These are phyloP conservation scores for Aelia acuminata DNA, from an alignment of 2,888 invertebrate species.

Conservation along the genomic window DNA sequence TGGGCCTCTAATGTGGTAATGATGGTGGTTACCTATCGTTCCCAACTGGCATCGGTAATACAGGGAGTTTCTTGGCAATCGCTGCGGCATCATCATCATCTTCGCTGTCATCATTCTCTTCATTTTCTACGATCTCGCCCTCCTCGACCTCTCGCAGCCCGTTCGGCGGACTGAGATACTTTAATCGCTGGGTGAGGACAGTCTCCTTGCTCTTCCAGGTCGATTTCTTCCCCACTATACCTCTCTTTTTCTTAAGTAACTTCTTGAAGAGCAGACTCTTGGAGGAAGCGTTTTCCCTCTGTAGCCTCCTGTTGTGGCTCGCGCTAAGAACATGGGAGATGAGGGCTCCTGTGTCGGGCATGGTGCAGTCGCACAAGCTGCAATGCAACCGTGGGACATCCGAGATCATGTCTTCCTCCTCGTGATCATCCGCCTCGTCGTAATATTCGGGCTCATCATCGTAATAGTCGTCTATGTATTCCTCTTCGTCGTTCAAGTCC, in stretches of 20 bases:
- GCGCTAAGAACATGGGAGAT: conserved; percentile 5
- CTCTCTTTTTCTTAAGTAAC: neutral
- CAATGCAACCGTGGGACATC: neutral
- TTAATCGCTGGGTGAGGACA: neutral
- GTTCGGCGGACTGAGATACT: neutral
- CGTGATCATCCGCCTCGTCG: neutral
- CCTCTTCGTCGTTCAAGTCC: neutral
- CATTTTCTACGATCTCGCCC: neutral
- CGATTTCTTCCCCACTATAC: neutral
- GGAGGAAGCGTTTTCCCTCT: neutral
- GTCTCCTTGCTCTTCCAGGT: neutral
- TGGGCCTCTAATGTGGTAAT: neutral
- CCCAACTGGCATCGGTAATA: neutral
- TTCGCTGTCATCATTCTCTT: neutral
- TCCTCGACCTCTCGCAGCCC: neutral
- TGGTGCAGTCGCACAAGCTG: neutral
- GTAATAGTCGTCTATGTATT: neutral
- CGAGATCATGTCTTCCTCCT: neutral
- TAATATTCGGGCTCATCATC: neutral
- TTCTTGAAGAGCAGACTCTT: neutral
- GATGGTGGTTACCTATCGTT: neutral
- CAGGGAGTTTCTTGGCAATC: neutral
- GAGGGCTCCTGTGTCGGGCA: neutral
- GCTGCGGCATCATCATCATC: neutral
- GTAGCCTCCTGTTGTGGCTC: neutral